Evolutionary conservation across 30 jellyfish, hydroid and myxozoan species (phyloP), one percentile per base, ranked within the genome.

Genomic region (Aurelia aurita): DNA sequence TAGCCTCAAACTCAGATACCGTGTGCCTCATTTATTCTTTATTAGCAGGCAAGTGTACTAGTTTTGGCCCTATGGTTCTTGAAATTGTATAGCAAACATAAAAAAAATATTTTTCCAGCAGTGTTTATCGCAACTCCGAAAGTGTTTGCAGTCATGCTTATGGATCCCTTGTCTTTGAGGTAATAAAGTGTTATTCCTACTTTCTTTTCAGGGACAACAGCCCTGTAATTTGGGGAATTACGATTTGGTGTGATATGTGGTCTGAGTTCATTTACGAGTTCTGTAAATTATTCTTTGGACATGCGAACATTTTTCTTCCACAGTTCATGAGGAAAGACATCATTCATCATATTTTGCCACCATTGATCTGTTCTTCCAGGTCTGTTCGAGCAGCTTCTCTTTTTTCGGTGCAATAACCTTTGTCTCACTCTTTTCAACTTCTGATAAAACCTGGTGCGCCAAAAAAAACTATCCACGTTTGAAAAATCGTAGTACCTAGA

Each of bases 111-210:
- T 31, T 31, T 31, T 3, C 39, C 13, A 20, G 75, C 96, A 44
- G 96, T 87, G 73, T 61, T 22, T n/a, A 8, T 21, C 3, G 92
- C 91, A 63, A 72, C 85, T 23, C 95, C 95, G 10, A 84, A 72
- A 3, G 90, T 60, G 32, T 72, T 85, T 11, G 86, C 90, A 35
- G 86, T 59, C 91, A 72, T 58, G 35, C 45, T 58, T 46, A 12
- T 46, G 46, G 91, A 85, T 22, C 91, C 91, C 31, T 69, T 58
- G 64, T 72, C 95, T 85, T 85, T 85, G 34, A 85, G 43, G 51
- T 74, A 72, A 47, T 72, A 85, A 59, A 85, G 86, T 44, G 74
- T 43, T 23, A 72, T 72, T 1, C 77, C 91, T 22, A 74, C 90
- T 46, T 72, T 45, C 26, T 85, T 73, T 34, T 61, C 90, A 21